Evolutionary conservation across 2,888 invertebrate genomes (phyloP).

Genomic region (Megamerina dolium): DNA sequence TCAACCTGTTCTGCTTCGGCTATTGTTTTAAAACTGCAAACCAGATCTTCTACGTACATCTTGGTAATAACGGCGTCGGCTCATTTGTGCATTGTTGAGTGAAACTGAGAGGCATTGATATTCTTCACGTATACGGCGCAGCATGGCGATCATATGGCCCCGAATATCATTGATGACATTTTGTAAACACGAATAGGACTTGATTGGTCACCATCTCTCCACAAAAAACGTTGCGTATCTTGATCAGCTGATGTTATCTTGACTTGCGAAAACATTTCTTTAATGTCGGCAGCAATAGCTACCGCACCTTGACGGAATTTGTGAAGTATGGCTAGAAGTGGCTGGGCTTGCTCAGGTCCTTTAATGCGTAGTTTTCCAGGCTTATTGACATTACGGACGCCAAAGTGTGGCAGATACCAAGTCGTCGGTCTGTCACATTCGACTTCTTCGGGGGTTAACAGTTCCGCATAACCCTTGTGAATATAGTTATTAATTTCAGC

Average conservation of each 20-base stretch:
- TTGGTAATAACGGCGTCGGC: background rate
- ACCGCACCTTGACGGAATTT: conserved; percentile 28
- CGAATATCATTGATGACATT: conserved; percentile 16
- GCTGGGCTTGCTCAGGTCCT: conserved; percentile 30
- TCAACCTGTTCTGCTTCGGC: background rate
- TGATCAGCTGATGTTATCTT: background rate
- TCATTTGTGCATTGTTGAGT: background rate
- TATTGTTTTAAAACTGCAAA: background rate
- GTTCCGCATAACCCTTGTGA: no score
- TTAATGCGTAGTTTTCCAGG: no score
- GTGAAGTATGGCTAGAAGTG: conserved; percentile 27
- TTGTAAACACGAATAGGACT: background rate
- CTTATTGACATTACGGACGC: no score
- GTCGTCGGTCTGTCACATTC: no score
- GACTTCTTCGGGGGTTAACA: no score
- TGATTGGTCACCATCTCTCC: background rate
- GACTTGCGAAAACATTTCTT: conserved; percentile 36
- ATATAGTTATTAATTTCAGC: no score
- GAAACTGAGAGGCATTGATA: background rate
- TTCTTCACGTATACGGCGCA: conserved; percentile 21
- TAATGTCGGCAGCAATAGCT: conserved; percentile 32
- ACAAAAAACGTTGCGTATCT: background rate
- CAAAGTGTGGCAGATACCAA: no score
- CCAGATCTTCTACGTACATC: background rate
- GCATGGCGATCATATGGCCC: conserved; percentile 22